Evolutionary conservation across 2,888 invertebrate genomes (phyloP).

Genomic region (Stegana nigrithorax): DNA sequence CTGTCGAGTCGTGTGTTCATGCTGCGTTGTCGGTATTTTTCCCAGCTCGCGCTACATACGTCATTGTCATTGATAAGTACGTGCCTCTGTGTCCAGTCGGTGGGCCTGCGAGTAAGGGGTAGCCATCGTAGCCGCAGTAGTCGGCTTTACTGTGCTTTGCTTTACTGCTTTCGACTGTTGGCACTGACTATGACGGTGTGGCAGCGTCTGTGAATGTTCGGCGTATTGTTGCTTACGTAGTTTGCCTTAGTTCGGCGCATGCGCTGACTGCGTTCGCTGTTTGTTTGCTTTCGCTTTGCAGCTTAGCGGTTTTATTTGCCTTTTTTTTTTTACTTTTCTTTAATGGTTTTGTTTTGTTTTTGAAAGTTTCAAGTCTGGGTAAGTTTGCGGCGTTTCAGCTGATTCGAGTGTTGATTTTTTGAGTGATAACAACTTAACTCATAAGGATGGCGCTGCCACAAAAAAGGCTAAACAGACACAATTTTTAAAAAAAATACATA

Average conservation of each 20-base stretch:
- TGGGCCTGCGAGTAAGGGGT: neutral
- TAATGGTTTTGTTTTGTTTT: neutral
- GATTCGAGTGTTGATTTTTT: too few relatives aligned
- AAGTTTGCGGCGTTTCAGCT: too few relatives aligned
- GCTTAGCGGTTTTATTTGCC: neutral
- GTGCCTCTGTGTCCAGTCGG: neutral
- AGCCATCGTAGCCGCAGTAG: neutral
- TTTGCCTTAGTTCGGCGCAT: constrained; percentile 7
- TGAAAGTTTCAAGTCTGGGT: too few relatives aligned
- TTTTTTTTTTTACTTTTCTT: neutral
- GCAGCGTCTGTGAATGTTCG: constrained; percentile 14
- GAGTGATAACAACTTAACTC: too few relatives aligned
- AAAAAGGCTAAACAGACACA: too few relatives aligned
- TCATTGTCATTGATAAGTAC: constrained; percentile 56
- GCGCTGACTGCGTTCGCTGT: too few relatives aligned
- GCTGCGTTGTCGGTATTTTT: neutral
- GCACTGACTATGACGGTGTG: neutral
- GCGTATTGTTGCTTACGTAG: constrained; percentile 49
- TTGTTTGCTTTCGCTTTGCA: neutral
- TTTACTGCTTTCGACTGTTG: neutral
- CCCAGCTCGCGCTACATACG: constrained; percentile 42
- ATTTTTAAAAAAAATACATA: too few relatives aligned
- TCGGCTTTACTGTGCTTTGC: too few relatives aligned
- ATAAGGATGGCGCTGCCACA: too few relatives aligned
- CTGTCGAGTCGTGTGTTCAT: too few relatives aligned